Base-by-base conservation (phyloP, 2,797 vertebrate species). In the Odontamblyopus lacepedii region DNA sequence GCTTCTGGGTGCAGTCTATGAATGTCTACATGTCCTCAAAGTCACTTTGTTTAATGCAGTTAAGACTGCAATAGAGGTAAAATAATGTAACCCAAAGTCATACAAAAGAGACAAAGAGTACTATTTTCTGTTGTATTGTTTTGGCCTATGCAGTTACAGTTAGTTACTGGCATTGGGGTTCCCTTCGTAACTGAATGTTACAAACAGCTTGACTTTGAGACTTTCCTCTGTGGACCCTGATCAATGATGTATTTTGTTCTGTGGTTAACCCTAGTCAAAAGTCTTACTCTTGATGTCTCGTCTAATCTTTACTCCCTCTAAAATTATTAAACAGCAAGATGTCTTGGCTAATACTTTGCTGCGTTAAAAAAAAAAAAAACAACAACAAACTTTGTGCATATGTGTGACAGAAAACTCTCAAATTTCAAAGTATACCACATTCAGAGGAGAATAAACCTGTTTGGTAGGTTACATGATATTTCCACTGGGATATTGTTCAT, bases 311-410 rank as follows among this genome's bases (percentile, higher is more conserved):
- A 48, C 35, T 51, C 32, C 79, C 65, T 18, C 29, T 66, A n/a
- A n/a, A 55, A 48, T 48, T 56, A 23, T 29, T 60, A 63, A 63
- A 30, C 53, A 38, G 60, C 65, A 73, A 73, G 67, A 69, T 65
- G 32, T 30, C 41, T 44, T 69, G 64, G 80, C 73, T 76, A 88
- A 79, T 77, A 89, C 87, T 92, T 91, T 89, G 76, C 88, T 87
- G 80, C 72, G 59, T 90, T 82, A 91, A 94, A 93, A 92, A 91
- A 94, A 93, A 51, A 8, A 38, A 38, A 23, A 23, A 23, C 23
- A 23, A 23, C 3, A 35, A 35, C n/a, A 35, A 38, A 35, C 6
- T 35, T 35, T 35, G 32, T 9, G 35, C 2, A 1, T 75, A 72
- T 29, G 44, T 18, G 44, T 59, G 56, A 26, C 23, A 27, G 1